Base-by-base conservation (phyloP, 2,888 invertebrate species). In the Nemotelus pantherinus region DNA sequence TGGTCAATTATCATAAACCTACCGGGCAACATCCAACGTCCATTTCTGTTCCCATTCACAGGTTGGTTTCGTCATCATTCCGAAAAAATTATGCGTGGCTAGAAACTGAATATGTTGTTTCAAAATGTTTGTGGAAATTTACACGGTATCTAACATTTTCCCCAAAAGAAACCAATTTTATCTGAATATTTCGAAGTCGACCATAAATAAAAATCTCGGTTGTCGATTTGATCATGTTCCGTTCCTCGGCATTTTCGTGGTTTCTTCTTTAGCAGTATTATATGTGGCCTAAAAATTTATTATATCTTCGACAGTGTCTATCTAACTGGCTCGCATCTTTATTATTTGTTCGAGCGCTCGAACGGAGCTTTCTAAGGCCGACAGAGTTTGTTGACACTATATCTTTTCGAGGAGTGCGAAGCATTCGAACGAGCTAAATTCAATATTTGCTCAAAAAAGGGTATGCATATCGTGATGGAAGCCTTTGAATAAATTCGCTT, bases 361-460 rank as follows among this genome's bases (percentile, higher is more conserved):
- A 71, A 71, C 25, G 25, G 25, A 71, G 71, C 71, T 71, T 68
- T 50, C 68, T 44, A 50, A 39, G 68, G 44, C 47, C 50, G 41
- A 50, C 10, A 41, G 71, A 57, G 55, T 71, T 41, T 55, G 71
- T 71, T 55, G 55, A 55, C 55, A 39, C n/a, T 6, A 47, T 53
- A 55, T 9, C n/a, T 45, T 65, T 65, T 25, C 39, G 65, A 47
- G 65, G 45, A 25, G 7, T 71, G 55, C 43, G 50, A 68, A 68
- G 50, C 48, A 48, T 48, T 25, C n/a, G 50, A 48, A 39, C 53
- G 10, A 55, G 10, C 43, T 63, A 55, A 57, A 65, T 65, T 25
- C 45, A 65, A 71, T 71, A 71, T 71, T 71, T 55, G 71, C 71
- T 71, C 71, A 55, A 53, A 71, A 48, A 71, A 71, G 71, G 71